Percentiles rank a stretch among this genome's conserved stretches.
Evolutionary conservation across 2,797 vertebrate species (phyloP).

Genomic region (Neopelma chrysocephalum): DNA sequence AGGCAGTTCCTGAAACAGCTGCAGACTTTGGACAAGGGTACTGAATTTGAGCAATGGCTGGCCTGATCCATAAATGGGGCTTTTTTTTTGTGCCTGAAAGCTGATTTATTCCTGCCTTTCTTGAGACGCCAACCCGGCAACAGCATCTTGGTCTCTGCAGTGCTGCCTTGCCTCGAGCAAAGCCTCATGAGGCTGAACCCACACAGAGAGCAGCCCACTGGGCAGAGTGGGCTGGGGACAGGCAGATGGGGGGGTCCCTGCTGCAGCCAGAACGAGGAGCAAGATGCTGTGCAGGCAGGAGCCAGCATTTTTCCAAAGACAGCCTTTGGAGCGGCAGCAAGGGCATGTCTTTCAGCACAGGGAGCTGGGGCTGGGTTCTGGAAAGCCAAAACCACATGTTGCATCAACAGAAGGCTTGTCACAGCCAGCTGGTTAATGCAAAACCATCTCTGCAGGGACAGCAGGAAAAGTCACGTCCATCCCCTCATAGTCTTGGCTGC

Average conservation of each 20-base stretch:
- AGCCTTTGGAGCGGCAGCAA: background rate
- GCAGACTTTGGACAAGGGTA: background rate
- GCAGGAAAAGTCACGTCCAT: constrained; percentile 23
- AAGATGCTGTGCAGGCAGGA: background rate
- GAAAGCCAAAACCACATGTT: constrained; percentile 45
- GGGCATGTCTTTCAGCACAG: background rate
- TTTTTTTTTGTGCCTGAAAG: background rate
- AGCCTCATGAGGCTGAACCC: background rate
- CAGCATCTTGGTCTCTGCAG: background rate
- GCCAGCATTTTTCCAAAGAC: background rate
- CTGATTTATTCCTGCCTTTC: background rate
- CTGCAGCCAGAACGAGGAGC: background rate
- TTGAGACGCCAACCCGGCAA: background rate
- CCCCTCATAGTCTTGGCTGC: background rate
- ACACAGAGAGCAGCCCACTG: background rate
- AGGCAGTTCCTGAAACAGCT: background rate
- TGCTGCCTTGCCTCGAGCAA: background rate
- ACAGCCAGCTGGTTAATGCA: constrained; percentile 6
- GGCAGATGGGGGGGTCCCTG: constrained; percentile 25
- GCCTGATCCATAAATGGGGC: background rate
- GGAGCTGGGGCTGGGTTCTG: background rate
- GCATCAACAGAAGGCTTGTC: background rate
- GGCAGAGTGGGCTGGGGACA: background rate
- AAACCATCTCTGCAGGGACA: constrained; percentile 19
- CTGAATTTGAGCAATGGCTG: background rate